Evolutionary conservation across 2,797 vertebrate genomes (phyloP), one percentile per base, ranked within the genome.

Genomic region (Anolis apletophallus): DNA sequence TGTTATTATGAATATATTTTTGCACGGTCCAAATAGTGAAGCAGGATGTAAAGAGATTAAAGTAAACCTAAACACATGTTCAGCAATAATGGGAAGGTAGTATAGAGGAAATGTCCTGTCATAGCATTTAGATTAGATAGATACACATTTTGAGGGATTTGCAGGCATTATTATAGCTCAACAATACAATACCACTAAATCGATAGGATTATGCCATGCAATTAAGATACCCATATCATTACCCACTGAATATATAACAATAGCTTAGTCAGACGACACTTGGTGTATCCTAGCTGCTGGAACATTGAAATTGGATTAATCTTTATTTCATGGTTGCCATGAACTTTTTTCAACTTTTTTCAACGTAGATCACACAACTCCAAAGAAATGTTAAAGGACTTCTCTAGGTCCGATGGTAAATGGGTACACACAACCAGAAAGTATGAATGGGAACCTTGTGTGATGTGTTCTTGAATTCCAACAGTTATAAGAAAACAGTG

Each of bases 171-270:
- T 69, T 79, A 71, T 32, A 69, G 68, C 68, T 85, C 21, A 72
- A 32, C 54, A 76, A 19, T 68, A 34, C 14, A 52, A 34, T 21
- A 50, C 55, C 2, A 1, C 23, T 29, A 81, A 86, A 80, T 86
- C 78, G 40, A 57, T 74, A 86, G 85, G 85, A 75, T 86, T 67
- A 67, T 54, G 23, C 3, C 52, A 29, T 32, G 23, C 50, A 74
- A 81, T 81, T 61, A 64, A 86, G 40, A 21, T 64, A n/a, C 17
- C n/a, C 14, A 29, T n/a, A 52, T 13, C 55, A 36, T 23, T 80
- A 5, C 61, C 19, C 29, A 11, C 29, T 72, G 61, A 32, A 72
- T 72, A n/a, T 34, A 16, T 14, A 0, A 19, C 7, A 85, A 80
- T 61, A 57, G 46, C 26, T 16, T 10, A 71, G 26, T 55, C 34